Base-by-base conservation (phyloP, 2,113 vertebrate genomes). In the Odontesthes bonariensis region DNA sequence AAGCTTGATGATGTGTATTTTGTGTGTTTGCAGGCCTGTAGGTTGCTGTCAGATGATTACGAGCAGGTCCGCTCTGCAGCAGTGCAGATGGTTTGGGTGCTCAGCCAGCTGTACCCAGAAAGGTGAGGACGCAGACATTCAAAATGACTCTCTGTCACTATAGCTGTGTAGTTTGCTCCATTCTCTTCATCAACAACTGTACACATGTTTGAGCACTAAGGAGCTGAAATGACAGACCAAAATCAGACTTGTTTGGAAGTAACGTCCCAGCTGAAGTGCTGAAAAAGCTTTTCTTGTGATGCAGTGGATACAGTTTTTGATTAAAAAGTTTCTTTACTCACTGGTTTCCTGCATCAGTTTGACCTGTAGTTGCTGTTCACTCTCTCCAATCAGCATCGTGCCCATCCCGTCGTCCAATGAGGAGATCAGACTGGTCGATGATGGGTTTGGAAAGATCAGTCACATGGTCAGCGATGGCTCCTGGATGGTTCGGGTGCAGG, bases 401-500 rank as follows among this genome's bases (percentile, higher is more conserved):
- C 98, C 98, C 0, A 98, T 99, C 82, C 97, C 97, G 0, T 99
- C 97, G 8, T 99, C 97, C 84, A 98, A 98, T 31, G 98, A 99
- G 85, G 97, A 99, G 93, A 98, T 99, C 74, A 95, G 98, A 8
- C 90, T 99, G 84, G 95, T 98, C 0, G 98, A 99, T 65, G 98
- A 99, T 67, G 97, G 96, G 0, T 99, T 99, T 67, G 98, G 97
- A 51, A 99, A 99, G 90, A 96, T 98, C 76, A 98, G 97, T 79
- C 98, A 99, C 85, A 99, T 99, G 98, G 96, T 98, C 87, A 98
- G 96, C 6, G 98, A 99, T 33, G 96, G 98, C 6, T 99, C 97
- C 69, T 99, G 97, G 98, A 95, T 98, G 47, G 98, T 99, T 55
- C 93, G 98, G 65, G 97, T 99, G 51, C 97, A 99, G 89, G 98